Conservation (phyloP, 2,888 invertebrate genomes). For the Lycia hirtaria region DNA sequence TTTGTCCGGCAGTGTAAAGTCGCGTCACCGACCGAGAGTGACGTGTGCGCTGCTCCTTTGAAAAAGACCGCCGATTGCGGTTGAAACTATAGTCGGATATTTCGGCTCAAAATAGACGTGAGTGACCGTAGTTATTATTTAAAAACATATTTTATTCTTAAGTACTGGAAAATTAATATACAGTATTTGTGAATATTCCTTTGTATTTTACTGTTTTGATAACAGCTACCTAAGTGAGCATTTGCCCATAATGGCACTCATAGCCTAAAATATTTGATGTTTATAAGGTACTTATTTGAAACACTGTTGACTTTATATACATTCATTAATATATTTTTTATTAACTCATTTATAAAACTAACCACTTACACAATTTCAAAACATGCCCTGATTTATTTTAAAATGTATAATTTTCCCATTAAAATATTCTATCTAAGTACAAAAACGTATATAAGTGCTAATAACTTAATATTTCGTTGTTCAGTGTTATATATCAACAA, state of each 20-base stretch:
- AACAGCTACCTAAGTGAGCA: background rate
- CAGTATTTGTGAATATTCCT: background rate
- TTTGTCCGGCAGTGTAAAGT: too few species aligned
- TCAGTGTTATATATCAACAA: slow-evolving; percentile 34
- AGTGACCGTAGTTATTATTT: too few species aligned
- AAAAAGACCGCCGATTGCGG: too few species aligned
- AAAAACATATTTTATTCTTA: too few species aligned
- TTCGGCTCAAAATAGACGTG: too few species aligned
- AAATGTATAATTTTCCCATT: slow-evolving; percentile 16
- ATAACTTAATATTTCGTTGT: slow-evolving; percentile 26
- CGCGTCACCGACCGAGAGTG: too few species aligned
- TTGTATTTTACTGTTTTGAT: background rate
- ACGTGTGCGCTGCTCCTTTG: too few species aligned
- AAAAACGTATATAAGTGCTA: slow-evolving; percentile 6
- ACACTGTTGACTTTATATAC: slow-evolving; percentile 38
- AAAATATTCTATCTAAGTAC: slow-evolving; percentile 10
- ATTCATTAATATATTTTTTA: slow-evolving; percentile 1
- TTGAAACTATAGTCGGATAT: too few species aligned
- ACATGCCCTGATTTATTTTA: slow-evolving; percentile 14
- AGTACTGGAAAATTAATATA: too few species aligned
- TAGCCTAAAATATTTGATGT: slow-evolving; percentile 74
- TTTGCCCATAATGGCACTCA: slow-evolving; percentile 74
- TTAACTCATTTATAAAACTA: slow-evolving; percentile 6
- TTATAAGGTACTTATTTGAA: slow-evolving; percentile 25
- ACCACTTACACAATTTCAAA: slow-evolving; percentile 9